A percentile compares a stretch with the other conserved stretches of the same genome.
These are phyloP conservation scores for Ennomos fuscantarius DNA, from an alignment of 2,888 invertebrate species.

Conservation along the genomic window DNA sequence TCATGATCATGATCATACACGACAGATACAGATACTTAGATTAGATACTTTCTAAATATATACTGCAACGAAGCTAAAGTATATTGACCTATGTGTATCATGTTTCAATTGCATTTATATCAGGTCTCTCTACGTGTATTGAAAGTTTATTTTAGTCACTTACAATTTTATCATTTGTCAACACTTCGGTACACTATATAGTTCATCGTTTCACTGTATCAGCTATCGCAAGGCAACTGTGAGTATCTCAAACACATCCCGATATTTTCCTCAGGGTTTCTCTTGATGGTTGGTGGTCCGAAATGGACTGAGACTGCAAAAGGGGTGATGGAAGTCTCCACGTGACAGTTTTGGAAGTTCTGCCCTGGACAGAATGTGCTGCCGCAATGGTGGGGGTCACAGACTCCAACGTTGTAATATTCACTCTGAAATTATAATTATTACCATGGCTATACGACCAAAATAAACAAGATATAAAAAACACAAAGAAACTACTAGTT, in stretches of 20 bases:
- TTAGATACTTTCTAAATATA: too few species aligned
- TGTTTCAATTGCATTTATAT: too few species aligned
- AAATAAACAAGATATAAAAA: too few species aligned
- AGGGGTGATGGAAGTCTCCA: constrained; percentile 91
- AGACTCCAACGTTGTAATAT: constrained; percentile 86
- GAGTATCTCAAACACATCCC: constrained; percentile 91
- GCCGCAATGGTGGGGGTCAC: constrained; percentile 93
- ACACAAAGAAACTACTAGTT: neutral
- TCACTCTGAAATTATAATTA: constrained; percentile 76
- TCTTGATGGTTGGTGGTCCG: constrained; percentile 87
- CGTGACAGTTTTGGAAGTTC: constrained; percentile 80
- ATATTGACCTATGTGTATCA: too few species aligned
- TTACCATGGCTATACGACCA: too few species aligned
- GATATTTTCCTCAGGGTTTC: constrained; percentile 91
- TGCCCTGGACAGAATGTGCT: constrained; percentile 87
- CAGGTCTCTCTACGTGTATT: too few species aligned
- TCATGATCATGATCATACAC: too few species aligned
- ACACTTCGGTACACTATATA: neutral
- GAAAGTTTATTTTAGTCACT: too few species aligned
- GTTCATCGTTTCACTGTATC: neutral
- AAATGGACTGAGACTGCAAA: constrained; percentile 92
- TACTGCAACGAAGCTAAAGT: too few species aligned
- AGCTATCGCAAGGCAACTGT: constrained; percentile 87
- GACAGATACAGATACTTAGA: too few species aligned
- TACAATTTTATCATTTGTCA: too few species aligned